Conservation (phyloP, 2,113 vertebrate species). For the Australoheros scitulus region DNA sequence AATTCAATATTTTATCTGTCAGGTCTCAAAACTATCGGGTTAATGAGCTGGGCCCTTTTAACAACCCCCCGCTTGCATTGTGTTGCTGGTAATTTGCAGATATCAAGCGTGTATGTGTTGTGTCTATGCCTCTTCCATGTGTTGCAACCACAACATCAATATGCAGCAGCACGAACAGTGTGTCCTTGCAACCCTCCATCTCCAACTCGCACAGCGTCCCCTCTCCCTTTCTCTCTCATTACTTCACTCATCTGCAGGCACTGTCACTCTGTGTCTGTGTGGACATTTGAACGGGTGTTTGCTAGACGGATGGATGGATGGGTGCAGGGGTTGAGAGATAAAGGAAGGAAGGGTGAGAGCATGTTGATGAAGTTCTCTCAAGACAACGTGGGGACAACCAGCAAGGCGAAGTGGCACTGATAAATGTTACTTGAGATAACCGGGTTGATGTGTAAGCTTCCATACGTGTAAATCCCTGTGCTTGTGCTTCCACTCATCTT, state of each 20-base stretch:
- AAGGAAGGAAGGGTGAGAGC: background rate
- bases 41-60: constrained; percentile 53
- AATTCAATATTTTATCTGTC: constrained; percentile 28
- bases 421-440: constrained; percentile 54
- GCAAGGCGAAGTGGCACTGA: constrained; percentile 46
- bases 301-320: constrained; percentile 22
- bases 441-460: constrained; percentile 19
- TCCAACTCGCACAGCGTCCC: constrained; percentile 3
- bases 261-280: constrained; percentile 26
- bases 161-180: constrained; percentile 20
- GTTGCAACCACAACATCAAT: constrained; percentile 12
- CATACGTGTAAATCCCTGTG: constrained; percentile 16
- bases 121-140: background rate
- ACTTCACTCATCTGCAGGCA: constrained; percentile 28
- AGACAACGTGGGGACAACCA: constrained; percentile 35
- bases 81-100: constrained; percentile 31
- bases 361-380: constrained; percentile 48
- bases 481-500: constrained; percentile 29
- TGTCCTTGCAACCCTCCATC: constrained; percentile 46
- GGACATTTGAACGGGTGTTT: constrained; percentile 32
- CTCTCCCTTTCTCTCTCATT: constrained; percentile 27
- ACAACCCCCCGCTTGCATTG: constrained; percentile 20
- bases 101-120: background rate
- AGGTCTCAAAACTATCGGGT: constrained; percentile 25
- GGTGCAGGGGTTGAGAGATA: background rate